Conservation (phyloP, 1,140 invertebrate genomes). For the Argopecten irradians region DNA sequence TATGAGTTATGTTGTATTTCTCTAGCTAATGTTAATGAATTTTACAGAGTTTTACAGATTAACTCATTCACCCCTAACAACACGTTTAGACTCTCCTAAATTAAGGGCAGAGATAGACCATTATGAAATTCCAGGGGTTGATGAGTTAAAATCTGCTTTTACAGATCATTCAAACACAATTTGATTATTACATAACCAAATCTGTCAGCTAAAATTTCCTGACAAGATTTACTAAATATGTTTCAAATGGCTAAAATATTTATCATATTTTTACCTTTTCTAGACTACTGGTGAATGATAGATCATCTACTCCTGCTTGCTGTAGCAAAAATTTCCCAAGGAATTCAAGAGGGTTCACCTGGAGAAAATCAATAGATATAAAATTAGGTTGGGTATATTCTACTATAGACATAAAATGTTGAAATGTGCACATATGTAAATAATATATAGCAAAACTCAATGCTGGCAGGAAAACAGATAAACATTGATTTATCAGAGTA, state of each 20-base stretch:
- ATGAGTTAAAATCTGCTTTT: neutral
- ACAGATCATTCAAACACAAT: neutral
- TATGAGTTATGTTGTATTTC: neutral
- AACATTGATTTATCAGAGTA: neutral
- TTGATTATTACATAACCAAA: neutral
- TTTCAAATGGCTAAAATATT: too few species aligned
- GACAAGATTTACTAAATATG: too few species aligned
- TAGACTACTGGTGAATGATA: constrained; percentile 51
- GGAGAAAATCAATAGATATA: constrained; percentile 31
- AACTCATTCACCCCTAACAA: too few species aligned
- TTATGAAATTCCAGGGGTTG: too few species aligned
- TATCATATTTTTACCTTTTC: constrained; percentile 27
- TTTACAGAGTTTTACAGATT: too few species aligned
- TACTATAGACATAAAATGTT: neutral
- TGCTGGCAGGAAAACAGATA: neutral
- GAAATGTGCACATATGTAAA: neutral
- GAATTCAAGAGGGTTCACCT: constrained; percentile 69
- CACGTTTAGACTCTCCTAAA: too few species aligned
- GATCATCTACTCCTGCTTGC: constrained; percentile 57
- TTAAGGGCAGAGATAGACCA: too few species aligned
- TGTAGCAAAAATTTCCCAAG: constrained; percentile 66
- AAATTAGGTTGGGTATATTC: neutral
- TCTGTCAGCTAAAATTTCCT: neutral
- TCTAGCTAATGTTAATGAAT: neutral
- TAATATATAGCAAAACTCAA: neutral